Evolutionary conservation across 2,113 vertebrate genomes (phyloP).

Genomic region (Nycticebus coucang): DNA sequence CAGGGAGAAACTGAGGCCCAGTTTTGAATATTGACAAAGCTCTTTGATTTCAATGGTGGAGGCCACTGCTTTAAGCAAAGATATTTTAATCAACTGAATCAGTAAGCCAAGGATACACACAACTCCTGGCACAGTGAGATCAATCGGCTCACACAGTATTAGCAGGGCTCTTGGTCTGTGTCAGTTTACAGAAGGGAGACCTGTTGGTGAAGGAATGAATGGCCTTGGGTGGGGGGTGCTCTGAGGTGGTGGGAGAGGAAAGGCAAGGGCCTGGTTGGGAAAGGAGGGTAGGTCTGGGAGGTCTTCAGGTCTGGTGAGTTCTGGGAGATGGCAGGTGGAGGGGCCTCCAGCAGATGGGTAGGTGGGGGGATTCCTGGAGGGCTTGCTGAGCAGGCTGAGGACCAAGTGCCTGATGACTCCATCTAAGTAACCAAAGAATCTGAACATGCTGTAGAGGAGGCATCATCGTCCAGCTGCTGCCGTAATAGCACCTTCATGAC

Average conservation of each 20-base stretch:
- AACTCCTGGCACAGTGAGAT: background rate
- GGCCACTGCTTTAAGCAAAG: background rate
- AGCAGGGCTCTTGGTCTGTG: background rate
- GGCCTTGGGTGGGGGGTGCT: no score
- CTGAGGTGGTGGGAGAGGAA: no score
- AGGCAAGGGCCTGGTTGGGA: background rate
- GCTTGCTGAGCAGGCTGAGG: background rate
- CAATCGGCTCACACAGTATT: background rate
- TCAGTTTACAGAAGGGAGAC: no score
- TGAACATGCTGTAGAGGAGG: background rate
- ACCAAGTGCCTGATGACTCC: no score
- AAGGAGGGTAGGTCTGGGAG: background rate
- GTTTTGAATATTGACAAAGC: background rate
- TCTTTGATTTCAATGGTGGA: background rate
- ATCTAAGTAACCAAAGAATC: background rate
- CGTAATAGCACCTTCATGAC: background rate
- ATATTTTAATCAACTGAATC: constrained; percentile 10
- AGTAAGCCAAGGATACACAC: background rate
- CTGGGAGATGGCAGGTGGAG: background rate
- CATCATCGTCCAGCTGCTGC: background rate
- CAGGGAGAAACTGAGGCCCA: background rate
- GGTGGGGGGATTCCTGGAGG: background rate
- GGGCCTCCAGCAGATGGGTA: background rate
- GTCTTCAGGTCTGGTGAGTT: background rate
- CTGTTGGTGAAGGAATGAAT: no score